Evolutionary conservation across 2,888 invertebrate species (phyloP).

Genomic region (Kryphioiulus occultus): DNA sequence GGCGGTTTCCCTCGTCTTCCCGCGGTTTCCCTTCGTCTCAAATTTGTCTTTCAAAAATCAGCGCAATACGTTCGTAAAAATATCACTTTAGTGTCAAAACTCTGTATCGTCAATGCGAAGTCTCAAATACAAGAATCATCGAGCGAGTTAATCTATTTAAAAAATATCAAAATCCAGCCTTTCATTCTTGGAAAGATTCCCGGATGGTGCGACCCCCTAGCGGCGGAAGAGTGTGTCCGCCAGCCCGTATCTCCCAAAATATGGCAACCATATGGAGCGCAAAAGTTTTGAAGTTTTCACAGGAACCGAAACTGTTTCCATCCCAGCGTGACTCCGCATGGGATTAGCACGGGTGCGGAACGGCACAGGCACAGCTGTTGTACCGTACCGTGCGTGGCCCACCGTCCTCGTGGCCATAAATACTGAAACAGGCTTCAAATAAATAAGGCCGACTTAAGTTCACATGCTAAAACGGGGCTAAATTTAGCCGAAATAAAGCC

Average conservation of each 20-base stretch:
- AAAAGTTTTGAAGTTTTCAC: background rate
- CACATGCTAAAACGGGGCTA: background rate
- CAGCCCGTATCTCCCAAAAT: background rate
- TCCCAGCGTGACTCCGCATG: background rate
- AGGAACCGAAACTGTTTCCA: slow-evolving; percentile 13
- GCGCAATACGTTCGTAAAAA: too few species aligned
- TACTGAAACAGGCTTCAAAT: background rate
- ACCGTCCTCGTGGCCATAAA: slow-evolving; percentile 14
- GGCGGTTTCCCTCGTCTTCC: too few species aligned
- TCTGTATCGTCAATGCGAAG: too few species aligned
- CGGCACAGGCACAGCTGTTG: background rate
- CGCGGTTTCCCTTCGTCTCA: too few species aligned
- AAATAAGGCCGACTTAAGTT: background rate
- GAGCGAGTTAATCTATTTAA: too few species aligned
- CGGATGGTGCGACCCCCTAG: too few species aligned
- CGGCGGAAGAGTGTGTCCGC: background rate
- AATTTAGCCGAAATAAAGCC: background rate
- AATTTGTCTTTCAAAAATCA: too few species aligned
- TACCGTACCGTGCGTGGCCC: background rate
- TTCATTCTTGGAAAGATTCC: too few species aligned
- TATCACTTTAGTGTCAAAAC: too few species aligned
- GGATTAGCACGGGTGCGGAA: slow-evolving; percentile 4
- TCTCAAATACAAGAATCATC: too few species aligned
- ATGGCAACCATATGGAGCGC: background rate
- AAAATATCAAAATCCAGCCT: too few species aligned